These are phyloP conservation scores for Parambassis ranga DNA, from an alignment of 2,797 vertebrate genomes.

Conservation along the genomic window DNA sequence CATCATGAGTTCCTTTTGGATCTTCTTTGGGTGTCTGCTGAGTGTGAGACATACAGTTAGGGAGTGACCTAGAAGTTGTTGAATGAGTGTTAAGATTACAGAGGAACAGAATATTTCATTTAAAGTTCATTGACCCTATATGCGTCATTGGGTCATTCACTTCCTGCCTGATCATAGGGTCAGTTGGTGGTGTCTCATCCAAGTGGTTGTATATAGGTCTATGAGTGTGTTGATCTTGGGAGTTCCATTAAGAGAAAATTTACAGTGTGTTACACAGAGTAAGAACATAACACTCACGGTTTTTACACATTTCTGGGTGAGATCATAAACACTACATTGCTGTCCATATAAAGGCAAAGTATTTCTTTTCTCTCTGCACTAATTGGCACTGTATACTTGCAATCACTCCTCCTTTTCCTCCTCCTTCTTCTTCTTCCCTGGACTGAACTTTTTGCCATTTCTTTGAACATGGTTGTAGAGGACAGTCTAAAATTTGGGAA, in stretches of 20 bases:
- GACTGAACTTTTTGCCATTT: conserved; percentile 11
- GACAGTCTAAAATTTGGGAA: neutral
- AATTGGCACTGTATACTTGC: conserved; percentile 25
- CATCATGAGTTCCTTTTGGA: conserved; percentile 33
- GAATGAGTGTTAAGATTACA: neutral
- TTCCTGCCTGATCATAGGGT: conserved; percentile 63
- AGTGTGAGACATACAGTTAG: neutral
- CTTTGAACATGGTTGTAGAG: conserved; percentile 13
- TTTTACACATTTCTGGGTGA: conserved; percentile 39
- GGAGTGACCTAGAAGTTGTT: neutral
- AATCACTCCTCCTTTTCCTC: conserved; percentile 19
- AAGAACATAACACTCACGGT: conserved; percentile 13
- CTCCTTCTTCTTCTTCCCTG: conserved; percentile 2
- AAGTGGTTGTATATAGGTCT: neutral
- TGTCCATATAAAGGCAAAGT: conserved; percentile 66
- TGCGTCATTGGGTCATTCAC: conserved; percentile 65
- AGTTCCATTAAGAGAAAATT: conserved; percentile 31
- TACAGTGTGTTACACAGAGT: conserved; percentile 7
- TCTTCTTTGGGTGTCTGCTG: neutral
- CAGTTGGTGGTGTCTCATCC: conserved; percentile 47
- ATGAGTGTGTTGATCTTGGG: conserved; percentile 4
- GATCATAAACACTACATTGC: conserved; percentile 39
- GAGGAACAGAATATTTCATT: neutral
- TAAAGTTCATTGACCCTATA: conserved; percentile 11
- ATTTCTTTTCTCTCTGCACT: conserved; percentile 34